phyloP scores from a whole-genome alignment of 2,113 vertebrate species.

The Myocastor coypus region DNA sequence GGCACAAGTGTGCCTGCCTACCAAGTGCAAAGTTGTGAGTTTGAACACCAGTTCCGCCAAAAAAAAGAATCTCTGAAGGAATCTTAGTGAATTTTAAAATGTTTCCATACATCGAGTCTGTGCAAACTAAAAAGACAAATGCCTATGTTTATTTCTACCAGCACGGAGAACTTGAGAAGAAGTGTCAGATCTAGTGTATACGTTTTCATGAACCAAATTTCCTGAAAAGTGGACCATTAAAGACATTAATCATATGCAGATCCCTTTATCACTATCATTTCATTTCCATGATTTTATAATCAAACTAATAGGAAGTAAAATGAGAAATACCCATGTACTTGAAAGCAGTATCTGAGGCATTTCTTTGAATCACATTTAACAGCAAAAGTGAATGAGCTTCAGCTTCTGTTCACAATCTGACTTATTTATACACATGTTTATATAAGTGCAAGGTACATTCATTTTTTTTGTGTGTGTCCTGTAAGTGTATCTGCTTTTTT shows the following conservation, averaged over 20 bases:
- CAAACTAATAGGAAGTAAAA: neutral
- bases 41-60: no score
- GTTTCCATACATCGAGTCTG: neutral
- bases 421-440: neutral
- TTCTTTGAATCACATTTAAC: constrained; percentile 56
- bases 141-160: neutral
- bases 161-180: neutral
- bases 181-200: constrained; percentile 1
- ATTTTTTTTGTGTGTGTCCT: constrained; percentile 63
- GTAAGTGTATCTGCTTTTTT: constrained; percentile 48
- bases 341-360: neutral
- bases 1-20: no score
- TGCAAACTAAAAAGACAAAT: constrained; percentile 20
- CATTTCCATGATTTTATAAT: neutral
- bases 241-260: neutral
- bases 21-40: no score
- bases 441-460: neutral
- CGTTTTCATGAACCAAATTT: constrained; percentile 42
- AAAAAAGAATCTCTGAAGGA: neutral
- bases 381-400: constrained; percentile 8
- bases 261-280: neutral
- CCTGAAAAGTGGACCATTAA: neutral
- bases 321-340: neutral
- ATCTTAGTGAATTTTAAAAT: neutral
- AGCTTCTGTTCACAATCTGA: neutral